Conservation (phyloP, 2,888 invertebrate species). For the Nebria brevicollis region DNA sequence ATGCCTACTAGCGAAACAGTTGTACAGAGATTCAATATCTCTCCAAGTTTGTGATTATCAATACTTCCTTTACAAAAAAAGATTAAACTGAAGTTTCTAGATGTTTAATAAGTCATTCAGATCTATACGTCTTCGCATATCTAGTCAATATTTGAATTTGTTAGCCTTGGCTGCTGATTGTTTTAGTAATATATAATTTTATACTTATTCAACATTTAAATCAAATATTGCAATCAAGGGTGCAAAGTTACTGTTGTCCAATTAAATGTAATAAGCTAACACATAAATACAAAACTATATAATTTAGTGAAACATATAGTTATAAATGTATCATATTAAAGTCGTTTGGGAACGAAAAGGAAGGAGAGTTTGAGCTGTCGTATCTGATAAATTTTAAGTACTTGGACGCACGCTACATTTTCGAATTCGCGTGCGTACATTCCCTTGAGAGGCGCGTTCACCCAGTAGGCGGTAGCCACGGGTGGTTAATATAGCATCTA, state of each 20-base stretch:
- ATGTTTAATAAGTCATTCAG: too few relatives aligned
- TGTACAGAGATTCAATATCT: background rate
- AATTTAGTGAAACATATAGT: background rate
- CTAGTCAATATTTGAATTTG: too few relatives aligned
- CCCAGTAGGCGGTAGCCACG: background rate
- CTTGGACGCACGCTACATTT: background rate
- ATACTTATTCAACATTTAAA: background rate
- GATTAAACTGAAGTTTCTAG: too few relatives aligned
- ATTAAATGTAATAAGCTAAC: background rate
- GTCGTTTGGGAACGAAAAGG: background rate
- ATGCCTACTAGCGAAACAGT: background rate
- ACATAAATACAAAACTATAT: background rate
- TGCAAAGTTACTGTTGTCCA: background rate
- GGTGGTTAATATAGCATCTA: too few relatives aligned
- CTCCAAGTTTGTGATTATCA: background rate
- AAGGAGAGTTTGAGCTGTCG: background rate
- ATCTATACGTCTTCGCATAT: too few relatives aligned
- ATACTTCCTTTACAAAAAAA: too few relatives aligned
- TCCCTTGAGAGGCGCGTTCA: background rate
- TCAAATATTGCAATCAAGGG: background rate
- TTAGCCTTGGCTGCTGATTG: too few relatives aligned
- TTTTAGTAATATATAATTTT: too few relatives aligned
- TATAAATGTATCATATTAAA: slow-evolving; percentile 1
- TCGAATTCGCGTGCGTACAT: background rate
- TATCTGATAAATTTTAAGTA: background rate